Conservation (phyloP, 1,140 invertebrate species). For the Gyrodactylus salaris region DNA sequence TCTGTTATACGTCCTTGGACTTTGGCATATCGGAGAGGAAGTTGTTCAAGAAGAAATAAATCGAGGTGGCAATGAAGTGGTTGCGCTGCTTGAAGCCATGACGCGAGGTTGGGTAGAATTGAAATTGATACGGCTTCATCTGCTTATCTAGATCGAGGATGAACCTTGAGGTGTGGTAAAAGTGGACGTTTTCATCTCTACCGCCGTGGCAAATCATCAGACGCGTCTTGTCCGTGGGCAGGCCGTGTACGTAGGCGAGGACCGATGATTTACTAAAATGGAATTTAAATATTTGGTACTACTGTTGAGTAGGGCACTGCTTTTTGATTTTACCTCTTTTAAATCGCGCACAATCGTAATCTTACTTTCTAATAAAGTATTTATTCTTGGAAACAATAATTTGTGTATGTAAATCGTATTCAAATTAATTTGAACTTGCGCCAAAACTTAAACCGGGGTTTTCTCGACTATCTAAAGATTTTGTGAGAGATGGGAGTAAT, state of each 20-base stretch:
- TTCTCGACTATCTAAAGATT: too few relatives aligned
- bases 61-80: neutral
- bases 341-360: too few relatives aligned
- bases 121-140: slow-evolving; percentile 8
- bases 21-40: neutral
- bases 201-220: slow-evolving; percentile 82
- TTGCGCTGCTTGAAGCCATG: neutral
- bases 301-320: too few relatives aligned
- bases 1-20: neutral
- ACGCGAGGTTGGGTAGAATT: slow-evolving; percentile 6
- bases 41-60: neutral
- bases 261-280: neutral
- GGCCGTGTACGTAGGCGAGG: neutral
- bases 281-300: too few relatives aligned
- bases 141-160: slow-evolving; percentile 65
- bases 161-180: slow-evolving; percentile 60
- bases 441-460: too few relatives aligned
- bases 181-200: slow-evolving; percentile 98
- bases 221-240: slow-evolving; percentile 26
- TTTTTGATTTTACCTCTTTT: too few relatives aligned
- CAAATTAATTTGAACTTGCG: too few relatives aligned
- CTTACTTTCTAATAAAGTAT: too few relatives aligned
- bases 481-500: too few relatives aligned
- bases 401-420: too few relatives aligned
- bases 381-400: too few relatives aligned